Evolutionary conservation across 2,797 vertebrate species (phyloP).

Genomic region (Staurois parvus): DNA sequence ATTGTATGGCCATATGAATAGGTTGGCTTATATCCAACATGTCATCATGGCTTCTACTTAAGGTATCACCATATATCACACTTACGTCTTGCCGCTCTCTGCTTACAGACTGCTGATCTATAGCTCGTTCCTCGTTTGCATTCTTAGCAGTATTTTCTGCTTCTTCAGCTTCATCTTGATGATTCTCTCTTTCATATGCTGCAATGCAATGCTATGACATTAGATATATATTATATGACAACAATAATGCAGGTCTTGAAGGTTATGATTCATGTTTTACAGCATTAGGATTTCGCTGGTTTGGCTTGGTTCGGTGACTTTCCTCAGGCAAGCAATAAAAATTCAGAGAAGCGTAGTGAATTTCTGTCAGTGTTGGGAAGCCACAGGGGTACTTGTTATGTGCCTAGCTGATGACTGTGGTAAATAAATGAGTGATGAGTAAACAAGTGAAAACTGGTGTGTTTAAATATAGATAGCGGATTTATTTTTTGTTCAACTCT

Average conservation of each 20-base stretch:
- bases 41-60: background rate
- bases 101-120: conserved; percentile 67
- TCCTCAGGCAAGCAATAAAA: background rate
- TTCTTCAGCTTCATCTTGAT: conserved; percentile 77
- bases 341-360: background rate
- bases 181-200: conserved; percentile 79
- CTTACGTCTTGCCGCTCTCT: conserved; percentile 43
- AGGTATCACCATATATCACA: conserved; percentile 2
- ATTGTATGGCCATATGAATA: background rate
- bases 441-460: too few relatives aligned
- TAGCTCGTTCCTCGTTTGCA: conserved; percentile 69
- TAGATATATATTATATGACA: background rate
- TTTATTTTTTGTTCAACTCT: too few relatives aligned
- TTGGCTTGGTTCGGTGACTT: background rate
- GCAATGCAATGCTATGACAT: conserved; percentile 26
- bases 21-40: background rate
- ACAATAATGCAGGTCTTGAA: background rate
- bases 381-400: too few relatives aligned
- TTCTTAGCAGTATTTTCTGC: conserved; percentile 69
- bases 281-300: background rate
- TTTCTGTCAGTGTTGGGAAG: background rate
- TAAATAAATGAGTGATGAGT: background rate
- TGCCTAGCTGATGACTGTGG: background rate
- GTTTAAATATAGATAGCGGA: too few relatives aligned
- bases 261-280: background rate